Base-by-base conservation (phyloP, 1,140 invertebrate genomes). In the Aricia agestis region DNA sequence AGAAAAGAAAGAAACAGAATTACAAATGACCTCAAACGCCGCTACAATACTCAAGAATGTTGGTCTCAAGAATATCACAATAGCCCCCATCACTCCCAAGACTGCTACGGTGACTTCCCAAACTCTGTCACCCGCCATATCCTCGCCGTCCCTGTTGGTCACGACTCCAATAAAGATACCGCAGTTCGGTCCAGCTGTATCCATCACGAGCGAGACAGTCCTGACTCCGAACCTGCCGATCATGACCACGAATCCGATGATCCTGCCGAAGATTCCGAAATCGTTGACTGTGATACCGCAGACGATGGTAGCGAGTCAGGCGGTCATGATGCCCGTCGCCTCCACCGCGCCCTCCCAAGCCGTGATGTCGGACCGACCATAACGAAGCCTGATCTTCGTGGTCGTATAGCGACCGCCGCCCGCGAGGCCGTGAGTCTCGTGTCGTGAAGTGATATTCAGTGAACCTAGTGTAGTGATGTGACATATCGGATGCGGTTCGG, bases 271-370 rank as follows among this genome's bases (percentile, higher is more conserved):
- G 88, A 95, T 96, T 79, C 95, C 95, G 11, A 95, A 95, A 83
- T 95, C 95, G 1, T 82, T 96, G 59, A 96, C 95, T 2, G 95
- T 96, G 68, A 95, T 95, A 76, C 95, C 95, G 0, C 95, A 96
- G 79, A 94, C 92, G 15, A 86, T 93, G 19, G 71, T 77, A 25
- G 18, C 78, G 31, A 75, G 95, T 82, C 95, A 94, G 10, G 68
- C 58, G 1, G 95, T 95, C n/a, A 74, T 82, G 59, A 77, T 82
- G n/a, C 80, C 80, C 2, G 67, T 78, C n/a, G 72, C 72, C n/a
- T 74, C 76, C 2, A 70, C 74, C 7, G 67, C 70, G 15, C 72
- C 76, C 15, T 72, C 72, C 2, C 74, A 74, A 11, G 42, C 67
- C 7, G 42, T 67, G 61, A 59, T 74, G 25, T 74, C 72, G 11